These are phyloP conservation scores for Sanderia malayensis DNA, from an alignment of 30 jellyfish, hydroid and myxozoan genomes.

Conservation along the genomic window DNA sequence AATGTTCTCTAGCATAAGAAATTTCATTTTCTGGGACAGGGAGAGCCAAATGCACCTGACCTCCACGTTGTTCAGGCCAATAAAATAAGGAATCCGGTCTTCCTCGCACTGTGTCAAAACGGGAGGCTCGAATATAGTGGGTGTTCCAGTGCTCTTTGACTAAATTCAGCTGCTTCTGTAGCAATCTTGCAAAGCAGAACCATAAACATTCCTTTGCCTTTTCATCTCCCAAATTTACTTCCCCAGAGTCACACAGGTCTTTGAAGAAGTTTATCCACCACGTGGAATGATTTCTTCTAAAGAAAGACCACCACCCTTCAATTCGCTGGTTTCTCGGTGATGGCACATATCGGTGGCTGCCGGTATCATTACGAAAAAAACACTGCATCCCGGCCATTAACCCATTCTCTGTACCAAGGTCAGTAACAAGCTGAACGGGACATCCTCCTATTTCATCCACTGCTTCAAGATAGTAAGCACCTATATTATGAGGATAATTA, in stretches of 20 bases:
- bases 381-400: conserved; percentile 8
- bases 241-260: background rate
- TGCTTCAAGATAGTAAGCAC: background rate
- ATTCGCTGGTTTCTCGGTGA: conserved; percentile 28
- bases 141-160: conserved; percentile 18
- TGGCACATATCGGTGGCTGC: conserved; percentile 18
- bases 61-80: conserved; percentile 2
- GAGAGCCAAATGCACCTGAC: background rate
- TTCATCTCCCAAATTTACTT: background rate
- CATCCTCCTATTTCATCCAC: background rate
- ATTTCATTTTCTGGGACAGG: background rate
- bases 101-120: background rate
- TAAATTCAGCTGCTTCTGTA: background rate
- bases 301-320: conserved; percentile 27
- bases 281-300: background rate
- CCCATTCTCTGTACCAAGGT: conserved; percentile 24
- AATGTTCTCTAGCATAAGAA: background rate
- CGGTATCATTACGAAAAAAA: conserved; percentile 9
- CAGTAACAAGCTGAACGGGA: conserved; percentile 5
- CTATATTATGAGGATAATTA: conserved; percentile 6
- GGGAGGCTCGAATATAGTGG: background rate
- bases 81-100: conserved; percentile 5
- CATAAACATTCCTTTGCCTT: background rate
- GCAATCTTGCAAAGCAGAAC: conserved; percentile 1
- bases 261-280: conserved; percentile 26